Evolutionary conservation across 2,113 vertebrate species (phyloP).

Genomic region (Xiphophorus couchianus): DNA sequence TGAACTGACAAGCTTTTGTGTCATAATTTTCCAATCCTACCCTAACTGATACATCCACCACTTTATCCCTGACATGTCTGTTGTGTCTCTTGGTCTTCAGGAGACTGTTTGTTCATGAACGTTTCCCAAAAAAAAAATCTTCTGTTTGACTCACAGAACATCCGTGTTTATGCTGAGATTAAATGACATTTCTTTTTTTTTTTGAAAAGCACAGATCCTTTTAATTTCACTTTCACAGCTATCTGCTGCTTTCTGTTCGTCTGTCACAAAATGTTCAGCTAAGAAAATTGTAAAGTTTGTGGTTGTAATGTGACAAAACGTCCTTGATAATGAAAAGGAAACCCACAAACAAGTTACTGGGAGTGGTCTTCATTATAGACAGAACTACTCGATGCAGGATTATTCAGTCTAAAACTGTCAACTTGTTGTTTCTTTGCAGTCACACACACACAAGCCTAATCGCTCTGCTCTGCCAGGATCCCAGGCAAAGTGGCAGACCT

Average conservation of each 20-base stretch:
- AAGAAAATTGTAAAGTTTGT: not conserved
- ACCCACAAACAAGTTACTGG: not conserved
- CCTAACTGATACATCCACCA: too few relatives aligned
- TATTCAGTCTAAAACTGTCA: constrained; percentile 9
- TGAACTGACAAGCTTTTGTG: too few relatives aligned
- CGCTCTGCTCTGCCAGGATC: constrained; percentile 43
- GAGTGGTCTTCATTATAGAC: constrained; percentile 3
- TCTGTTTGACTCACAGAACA: not conserved
- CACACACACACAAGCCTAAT: constrained; percentile 22
- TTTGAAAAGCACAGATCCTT: too few relatives aligned
- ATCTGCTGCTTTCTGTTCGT: not conserved
- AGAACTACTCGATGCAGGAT: constrained; percentile 9
- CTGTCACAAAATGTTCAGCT: not conserved
- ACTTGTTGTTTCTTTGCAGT: constrained; percentile 14
- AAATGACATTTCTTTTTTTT: not conserved
- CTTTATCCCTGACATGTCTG: too few relatives aligned
- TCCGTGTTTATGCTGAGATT: not conserved
- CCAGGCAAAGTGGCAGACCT: constrained; percentile 35
- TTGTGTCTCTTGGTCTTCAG: too few relatives aligned
- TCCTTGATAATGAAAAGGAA: constrained; percentile 8
- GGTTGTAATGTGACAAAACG: not conserved
- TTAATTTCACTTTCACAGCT: not conserved
- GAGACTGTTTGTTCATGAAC: too few relatives aligned
- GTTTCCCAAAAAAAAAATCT: too few relatives aligned
- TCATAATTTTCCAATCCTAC: too few relatives aligned